Evolutionary conservation across 2,888 invertebrate genomes (phyloP), one percentile per base, ranked within the genome.

Genomic region (Monochamus alternatus): DNA sequence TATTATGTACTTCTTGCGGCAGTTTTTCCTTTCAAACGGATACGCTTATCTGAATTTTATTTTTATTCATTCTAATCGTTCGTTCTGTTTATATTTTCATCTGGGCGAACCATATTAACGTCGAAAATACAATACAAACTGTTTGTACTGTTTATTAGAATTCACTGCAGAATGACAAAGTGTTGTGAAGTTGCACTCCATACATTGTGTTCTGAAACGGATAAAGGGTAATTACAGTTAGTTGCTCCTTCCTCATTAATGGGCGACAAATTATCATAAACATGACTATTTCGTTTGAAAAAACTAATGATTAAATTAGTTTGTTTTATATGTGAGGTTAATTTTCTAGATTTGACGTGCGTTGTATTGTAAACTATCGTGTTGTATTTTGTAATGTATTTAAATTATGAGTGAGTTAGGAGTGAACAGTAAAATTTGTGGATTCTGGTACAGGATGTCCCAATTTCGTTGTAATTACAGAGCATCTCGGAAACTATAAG

Each of bases 121-220:
- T 14, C 22, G 38, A 5, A 12, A 47, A 22, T 51, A 44, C 9
- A 38, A 44, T 63, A 43, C 47, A 47, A 51, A 4, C 14, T 10
- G 47, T 65, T 64, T 64, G 30, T 65, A 44, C 12, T 14, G 22
- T 44, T 22, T 44, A 44, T 44, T 30, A 8, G 14, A 47, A 9
- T 10, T 47, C 58, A 52, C 12, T 32, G 47, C 31, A 63, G 47
- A 67, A 81, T 80, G 80, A 75, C 81, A 62, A 80, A 80, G 75
- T 83, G 83, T 74, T 83, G 83, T 77, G 83, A 83, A 75, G 62
- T 82, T 52, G 82, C 81, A 38, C 78, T 83, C 66, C 82, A 83
- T 78, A 82, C 83, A 22, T 74, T 82, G 31, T 75, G 73, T 68
- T 30, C 72, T 43, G 55, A 72, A 43, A 31, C 52, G 65, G 43